Evolutionary conservation across 1,140 invertebrate genomes (phyloP).

Genomic region (Himalopsyche phryganea): DNA sequence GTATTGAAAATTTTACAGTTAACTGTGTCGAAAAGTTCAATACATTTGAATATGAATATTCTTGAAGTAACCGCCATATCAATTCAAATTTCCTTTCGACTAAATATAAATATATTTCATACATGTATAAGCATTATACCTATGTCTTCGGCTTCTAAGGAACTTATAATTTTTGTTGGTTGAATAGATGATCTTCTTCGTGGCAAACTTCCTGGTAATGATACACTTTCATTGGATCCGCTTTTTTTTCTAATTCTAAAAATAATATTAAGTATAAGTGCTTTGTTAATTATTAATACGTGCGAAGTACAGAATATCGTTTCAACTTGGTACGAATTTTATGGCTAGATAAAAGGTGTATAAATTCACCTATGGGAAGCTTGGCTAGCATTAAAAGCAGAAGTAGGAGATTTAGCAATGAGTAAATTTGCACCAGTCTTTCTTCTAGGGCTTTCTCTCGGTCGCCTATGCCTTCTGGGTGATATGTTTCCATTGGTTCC

Average conservation of each 20-base stretch:
- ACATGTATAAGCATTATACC: too few species aligned
- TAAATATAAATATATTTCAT: too few species aligned
- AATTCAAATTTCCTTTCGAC: too few species aligned
- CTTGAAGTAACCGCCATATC: too few species aligned
- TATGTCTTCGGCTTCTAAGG: slow-evolving; percentile 54
- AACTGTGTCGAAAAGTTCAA: too few species aligned
- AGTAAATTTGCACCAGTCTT: slow-evolving; percentile 55
- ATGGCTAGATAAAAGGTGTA: too few species aligned
- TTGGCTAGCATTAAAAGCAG: slow-evolving; percentile 32
- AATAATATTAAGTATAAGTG: too few species aligned
- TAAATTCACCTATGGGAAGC: slow-evolving; percentile 30
- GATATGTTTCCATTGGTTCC: slow-evolving; percentile 46
- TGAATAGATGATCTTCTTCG: slow-evolving; percentile 60
- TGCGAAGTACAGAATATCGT: too few species aligned
- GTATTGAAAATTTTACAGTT: too few species aligned
- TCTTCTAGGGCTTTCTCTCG: slow-evolving; percentile 62
- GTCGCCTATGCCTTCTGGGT: slow-evolving; percentile 58
- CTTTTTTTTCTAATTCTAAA: slow-evolving; percentile 48
- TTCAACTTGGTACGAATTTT: too few species aligned
- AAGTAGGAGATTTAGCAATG: slow-evolving; percentile 49
- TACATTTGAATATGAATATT: too few species aligned
- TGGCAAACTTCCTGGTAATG: slow-evolving; percentile 62
- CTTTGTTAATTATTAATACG: too few species aligned
- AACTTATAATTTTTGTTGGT: slow-evolving; percentile 47
- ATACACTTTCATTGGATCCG: slow-evolving; percentile 56